These are phyloP conservation scores for Tridacna gigas DNA, from an alignment of 2,888 invertebrate genomes.

Conservation along the genomic window DNA sequence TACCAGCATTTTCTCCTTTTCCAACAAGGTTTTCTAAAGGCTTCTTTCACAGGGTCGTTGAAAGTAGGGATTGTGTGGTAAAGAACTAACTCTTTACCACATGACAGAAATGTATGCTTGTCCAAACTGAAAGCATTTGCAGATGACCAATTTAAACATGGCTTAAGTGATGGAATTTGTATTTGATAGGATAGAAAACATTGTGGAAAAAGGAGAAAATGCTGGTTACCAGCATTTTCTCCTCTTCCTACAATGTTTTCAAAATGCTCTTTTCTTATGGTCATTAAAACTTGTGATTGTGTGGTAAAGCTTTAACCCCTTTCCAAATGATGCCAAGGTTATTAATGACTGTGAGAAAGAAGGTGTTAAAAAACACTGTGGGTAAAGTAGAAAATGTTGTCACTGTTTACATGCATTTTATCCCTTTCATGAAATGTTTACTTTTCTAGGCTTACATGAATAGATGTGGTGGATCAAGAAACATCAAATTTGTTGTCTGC, in stretches of 20 bases:
- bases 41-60: too few relatives aligned
- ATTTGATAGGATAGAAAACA: neutral
- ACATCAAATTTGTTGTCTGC: too few relatives aligned
- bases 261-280: neutral
- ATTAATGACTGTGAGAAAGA: too few relatives aligned
- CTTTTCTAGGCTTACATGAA: too few relatives aligned
- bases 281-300: neutral
- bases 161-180: neutral
- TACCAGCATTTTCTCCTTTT: neutral
- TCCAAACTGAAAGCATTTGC: neutral
- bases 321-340: too few relatives aligned
- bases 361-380: too few relatives aligned
- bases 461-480: too few relatives aligned
- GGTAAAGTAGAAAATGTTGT: too few relatives aligned
- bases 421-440: too few relatives aligned
- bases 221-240: neutral
- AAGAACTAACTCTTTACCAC: neutral
- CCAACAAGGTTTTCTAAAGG: neutral
- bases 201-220: conserved; percentile 1
- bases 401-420: too few relatives aligned
- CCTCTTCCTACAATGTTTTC: neutral
- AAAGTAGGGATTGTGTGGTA: too few relatives aligned
- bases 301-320: neutral
- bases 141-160: neutral
- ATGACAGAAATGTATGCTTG: too few relatives aligned